Percentiles rank a stretch among this genome's conserved stretches.
These are phyloP conservation scores for Acrocyrtus sp. DNA, from an alignment of 2,888 invertebrate genomes.

Conservation along the genomic window DNA sequence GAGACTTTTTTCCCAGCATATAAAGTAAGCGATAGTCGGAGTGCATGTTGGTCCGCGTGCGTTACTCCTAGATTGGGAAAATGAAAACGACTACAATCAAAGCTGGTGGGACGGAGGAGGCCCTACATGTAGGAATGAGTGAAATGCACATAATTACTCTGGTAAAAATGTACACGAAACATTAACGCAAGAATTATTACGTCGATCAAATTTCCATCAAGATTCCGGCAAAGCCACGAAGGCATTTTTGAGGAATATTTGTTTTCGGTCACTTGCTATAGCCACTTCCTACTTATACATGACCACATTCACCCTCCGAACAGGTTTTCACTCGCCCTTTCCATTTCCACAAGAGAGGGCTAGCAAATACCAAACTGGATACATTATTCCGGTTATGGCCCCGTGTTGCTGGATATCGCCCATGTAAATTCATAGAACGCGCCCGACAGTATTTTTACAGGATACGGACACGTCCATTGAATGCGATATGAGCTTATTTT, in stretches of 20 bases:
- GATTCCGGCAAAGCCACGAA: constrained; percentile 23
- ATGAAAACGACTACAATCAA: no score
- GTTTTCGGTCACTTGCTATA: background rate
- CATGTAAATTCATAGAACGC: constrained; percentile 21
- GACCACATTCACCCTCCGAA: no score
- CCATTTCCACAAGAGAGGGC: background rate
- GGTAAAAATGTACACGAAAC: constrained; percentile 23
- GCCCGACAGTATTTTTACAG: constrained; percentile 21
- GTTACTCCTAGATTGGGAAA: no score
- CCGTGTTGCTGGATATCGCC: no score
- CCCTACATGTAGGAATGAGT: background rate
- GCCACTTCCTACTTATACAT: constrained; percentile 13
- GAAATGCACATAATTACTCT: constrained; percentile 48
- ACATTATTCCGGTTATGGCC: constrained; percentile 2
- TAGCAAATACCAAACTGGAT: background rate
- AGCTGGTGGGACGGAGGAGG: background rate
- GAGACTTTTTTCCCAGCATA: no score
- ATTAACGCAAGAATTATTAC: constrained; percentile 43
- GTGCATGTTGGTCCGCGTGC: no score
- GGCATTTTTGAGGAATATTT: background rate
- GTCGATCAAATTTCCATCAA: constrained; percentile 51
- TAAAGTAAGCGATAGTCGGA: no score
- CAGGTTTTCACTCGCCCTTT: constrained; percentile 26
- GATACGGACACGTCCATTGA: constrained; percentile 39
- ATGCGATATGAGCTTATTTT: no score